Percentiles rank a stretch among this genome's conserved stretches.
phyloP scores from a whole-genome alignment of 1,140 invertebrate species.

The Tetranychus cinnabarinus region DNA sequence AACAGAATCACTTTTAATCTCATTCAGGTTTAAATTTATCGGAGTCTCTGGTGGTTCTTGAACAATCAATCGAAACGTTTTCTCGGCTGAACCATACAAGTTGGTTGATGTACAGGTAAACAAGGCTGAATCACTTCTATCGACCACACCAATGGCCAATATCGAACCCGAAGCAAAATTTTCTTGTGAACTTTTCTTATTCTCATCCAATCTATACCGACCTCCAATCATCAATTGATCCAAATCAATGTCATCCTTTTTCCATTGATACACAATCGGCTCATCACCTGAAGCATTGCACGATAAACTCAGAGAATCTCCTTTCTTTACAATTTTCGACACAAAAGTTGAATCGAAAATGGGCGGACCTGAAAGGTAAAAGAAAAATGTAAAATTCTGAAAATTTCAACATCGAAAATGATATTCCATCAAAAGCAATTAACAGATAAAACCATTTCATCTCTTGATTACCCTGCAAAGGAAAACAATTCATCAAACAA shows the following conservation, averaged over 20 bases:
- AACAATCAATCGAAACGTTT: constrained; percentile 80
- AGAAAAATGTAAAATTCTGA: too few species aligned
- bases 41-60: constrained; percentile 63
- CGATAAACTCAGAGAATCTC: background rate
- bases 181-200: background rate
- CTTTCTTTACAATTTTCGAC: background rate
- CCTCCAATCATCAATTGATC: background rate
- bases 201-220: background rate
- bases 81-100: constrained; percentile 78
- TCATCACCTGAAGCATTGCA: background rate
- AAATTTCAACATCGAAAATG: too few species aligned
- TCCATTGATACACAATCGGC: background rate
- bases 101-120: constrained; percentile 87
- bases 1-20: constrained; percentile 67
- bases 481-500: too few species aligned
- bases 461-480: too few species aligned
- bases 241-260: background rate
- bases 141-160: background rate
- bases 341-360: background rate
- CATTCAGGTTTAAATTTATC: constrained; percentile 62
- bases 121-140: constrained; percentile 48
- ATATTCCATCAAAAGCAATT: too few species aligned
- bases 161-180: background rate
- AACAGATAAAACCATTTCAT: too few species aligned
- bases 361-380: background rate